Percentiles rank a stretch among this genome's conserved stretches.
Conservation (phyloP, 2,113 vertebrate genomes). For the Trichechus manatus region DNA sequence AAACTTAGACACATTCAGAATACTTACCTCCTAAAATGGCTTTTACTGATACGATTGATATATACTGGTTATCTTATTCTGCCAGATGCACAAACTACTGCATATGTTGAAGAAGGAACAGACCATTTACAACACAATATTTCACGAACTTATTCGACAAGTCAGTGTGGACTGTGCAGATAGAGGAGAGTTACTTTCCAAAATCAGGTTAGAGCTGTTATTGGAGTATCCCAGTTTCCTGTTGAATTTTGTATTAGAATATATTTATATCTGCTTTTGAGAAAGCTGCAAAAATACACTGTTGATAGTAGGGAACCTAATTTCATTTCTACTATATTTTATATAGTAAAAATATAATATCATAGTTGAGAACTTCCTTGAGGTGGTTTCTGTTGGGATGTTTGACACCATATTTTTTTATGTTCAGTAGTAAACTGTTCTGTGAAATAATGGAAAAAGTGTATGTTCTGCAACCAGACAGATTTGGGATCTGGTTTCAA, state of each 20-base stretch:
- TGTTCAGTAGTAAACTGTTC: not conserved
- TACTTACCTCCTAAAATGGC: not conserved
- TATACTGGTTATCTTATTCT: conserved; percentile 57
- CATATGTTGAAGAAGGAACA: conserved; percentile 92
- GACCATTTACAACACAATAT: conserved; percentile 94
- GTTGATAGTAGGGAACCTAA: not conserved
- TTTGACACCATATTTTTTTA: not conserved
- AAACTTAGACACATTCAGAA: not conserved
- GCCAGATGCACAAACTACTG: conserved; percentile 91
- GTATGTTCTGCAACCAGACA: not conserved
- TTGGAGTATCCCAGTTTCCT: not conserved
- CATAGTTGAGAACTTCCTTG: not conserved
- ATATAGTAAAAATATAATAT: not conserved
- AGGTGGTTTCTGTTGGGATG: not conserved
- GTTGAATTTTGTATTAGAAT: not conserved
- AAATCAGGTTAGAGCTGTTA: conserved; percentile 90
- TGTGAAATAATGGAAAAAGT: not conserved
- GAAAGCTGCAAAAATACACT: conserved; percentile 26
- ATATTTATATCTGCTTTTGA: conserved; percentile 52
- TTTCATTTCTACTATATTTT: not conserved
- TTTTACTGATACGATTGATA: not conserved
- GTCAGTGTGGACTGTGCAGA: conserved; percentile 93
- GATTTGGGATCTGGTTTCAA: not conserved
- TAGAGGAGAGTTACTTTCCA: conserved; percentile 93
- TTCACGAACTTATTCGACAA: conserved; percentile 95